Evolutionary conservation across 2,113 vertebrate genomes (phyloP), one percentile per base, ranked within the genome.

Genomic region (Vimba vimba): DNA sequence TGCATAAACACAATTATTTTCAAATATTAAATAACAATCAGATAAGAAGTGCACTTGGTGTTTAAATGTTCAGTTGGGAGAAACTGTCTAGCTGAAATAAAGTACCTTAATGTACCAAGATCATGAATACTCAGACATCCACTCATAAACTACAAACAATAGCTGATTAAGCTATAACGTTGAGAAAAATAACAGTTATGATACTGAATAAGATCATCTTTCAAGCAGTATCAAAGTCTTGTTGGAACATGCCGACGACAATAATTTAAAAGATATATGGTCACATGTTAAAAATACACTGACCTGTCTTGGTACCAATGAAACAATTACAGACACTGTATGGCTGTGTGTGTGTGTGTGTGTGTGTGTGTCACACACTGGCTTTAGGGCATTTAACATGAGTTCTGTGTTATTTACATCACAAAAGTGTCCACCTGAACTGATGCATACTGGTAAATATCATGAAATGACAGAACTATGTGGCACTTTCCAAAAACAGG

Each of bases 1-100:
- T 64, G 27, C 50, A 79, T 50, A 17, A 76, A 50, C 27, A 50
- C 27, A 69, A 33, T 19, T 62, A 23, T 69, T 60, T 87, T 52
- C 59, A 79, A 19, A 66, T 59, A 43, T 84, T 86, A 86, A 84
- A 88, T 88, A 88, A 74, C 85, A 83, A 86, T 55, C 57, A 5
- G 50, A 86, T 59, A 66, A 71, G 62, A 64, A 57, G 36, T 60
- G 50, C n/a, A 57, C 15, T 79, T n/a, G 25, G 60, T 12, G 43
- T 64, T 57, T 43, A 75, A 45, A 75, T 50, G 25, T 83, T 36
- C 27, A 74, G 64, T 30, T 60, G 73, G 69, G 71, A 6, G 39
- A 52, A 23, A 55, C 36, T 43, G 33, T 39, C 36, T 71, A 10
- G 21, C 25, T 52, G 23, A 12, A 62, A 60, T 7, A 64, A 80